Evolutionary conservation across 2,113 vertebrate genomes (phyloP).

Genomic region (Rhinichthys klamathensis): DNA sequence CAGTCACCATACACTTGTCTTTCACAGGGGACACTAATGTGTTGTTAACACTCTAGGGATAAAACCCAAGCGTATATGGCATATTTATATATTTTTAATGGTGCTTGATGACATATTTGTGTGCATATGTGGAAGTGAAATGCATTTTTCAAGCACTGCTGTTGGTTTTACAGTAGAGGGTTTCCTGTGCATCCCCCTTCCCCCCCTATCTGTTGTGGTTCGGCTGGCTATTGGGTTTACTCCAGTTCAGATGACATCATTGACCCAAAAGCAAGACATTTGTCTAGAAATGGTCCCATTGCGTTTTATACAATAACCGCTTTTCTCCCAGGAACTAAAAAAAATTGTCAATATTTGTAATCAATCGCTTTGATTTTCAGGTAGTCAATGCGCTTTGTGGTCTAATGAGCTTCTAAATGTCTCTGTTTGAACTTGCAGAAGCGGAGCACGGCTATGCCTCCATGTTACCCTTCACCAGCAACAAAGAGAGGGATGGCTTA

Average conservation of each 20-base stretch:
- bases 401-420: constrained; percentile 5
- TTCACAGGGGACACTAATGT: constrained; percentile 33
- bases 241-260: constrained; percentile 85
- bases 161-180: constrained; percentile 33
- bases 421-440: constrained; percentile 78
- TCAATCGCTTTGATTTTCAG: constrained; percentile 35
- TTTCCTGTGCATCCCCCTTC: constrained; percentile 59
- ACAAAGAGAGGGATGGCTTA: constrained; percentile 83
- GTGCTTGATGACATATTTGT: constrained; percentile 21
- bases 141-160: constrained; percentile 19
- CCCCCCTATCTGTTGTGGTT: constrained; percentile 77
- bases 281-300: constrained; percentile 45
- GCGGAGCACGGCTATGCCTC: constrained; percentile 96
- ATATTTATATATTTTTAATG: constrained; percentile 59
- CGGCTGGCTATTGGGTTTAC: constrained; percentile 76
- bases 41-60: background rate
- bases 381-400: background rate
- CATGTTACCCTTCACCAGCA: constrained; percentile 86
- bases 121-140: constrained; percentile 21
- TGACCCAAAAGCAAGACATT: constrained; percentile 63
- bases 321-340: background rate
- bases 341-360: background rate
- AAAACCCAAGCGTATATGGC: background rate
- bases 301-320: background rate
- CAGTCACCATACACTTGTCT: constrained; percentile 15